phyloP scores from a whole-genome alignment of 2,888 invertebrate genomes.

The Philonicus albiceps region DNA sequence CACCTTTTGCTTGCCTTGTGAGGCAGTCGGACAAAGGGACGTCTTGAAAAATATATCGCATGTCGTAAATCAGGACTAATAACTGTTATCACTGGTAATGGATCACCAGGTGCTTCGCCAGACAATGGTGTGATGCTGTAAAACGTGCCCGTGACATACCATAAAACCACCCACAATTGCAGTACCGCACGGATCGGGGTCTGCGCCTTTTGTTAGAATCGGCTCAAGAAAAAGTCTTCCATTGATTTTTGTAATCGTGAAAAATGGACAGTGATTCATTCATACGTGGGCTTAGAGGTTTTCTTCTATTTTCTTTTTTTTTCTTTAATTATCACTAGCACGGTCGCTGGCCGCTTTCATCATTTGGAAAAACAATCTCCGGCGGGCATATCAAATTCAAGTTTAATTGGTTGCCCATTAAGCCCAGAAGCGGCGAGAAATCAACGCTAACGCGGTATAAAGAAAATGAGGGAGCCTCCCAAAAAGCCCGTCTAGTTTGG shows the following conservation, averaged over 20 bases:
- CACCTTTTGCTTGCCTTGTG: not conserved
- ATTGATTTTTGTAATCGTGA: not conserved
- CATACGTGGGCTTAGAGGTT: not conserved
- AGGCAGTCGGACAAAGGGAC: not conserved
- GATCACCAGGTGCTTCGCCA: conserved; percentile 33
- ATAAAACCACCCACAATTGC: conserved; percentile 34
- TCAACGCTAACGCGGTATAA: not conserved
- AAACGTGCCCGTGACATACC: conserved; percentile 30
- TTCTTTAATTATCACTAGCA: not conserved
- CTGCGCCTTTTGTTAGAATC: not conserved
- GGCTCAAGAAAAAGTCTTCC: not conserved
- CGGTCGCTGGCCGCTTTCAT: not conserved
- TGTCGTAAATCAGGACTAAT: conserved; percentile 34
- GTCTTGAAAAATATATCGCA: not conserved
- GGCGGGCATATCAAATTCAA: conserved; percentile 29
- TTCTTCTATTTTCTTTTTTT: too few species aligned
- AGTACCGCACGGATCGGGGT: not conserved
- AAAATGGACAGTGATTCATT: not conserved
- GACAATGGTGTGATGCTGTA: not conserved
- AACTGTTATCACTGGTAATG: conserved; percentile 21
- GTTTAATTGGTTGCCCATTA: conserved; percentile 35
- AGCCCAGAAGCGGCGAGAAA: conserved; percentile 36
- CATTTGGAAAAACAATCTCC: not conserved
- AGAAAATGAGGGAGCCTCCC: not conserved
- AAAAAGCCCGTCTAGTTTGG: not conserved